Base-by-base conservation (phyloP, 2,113 vertebrate genomes). In the Helogale parvula region DNA sequence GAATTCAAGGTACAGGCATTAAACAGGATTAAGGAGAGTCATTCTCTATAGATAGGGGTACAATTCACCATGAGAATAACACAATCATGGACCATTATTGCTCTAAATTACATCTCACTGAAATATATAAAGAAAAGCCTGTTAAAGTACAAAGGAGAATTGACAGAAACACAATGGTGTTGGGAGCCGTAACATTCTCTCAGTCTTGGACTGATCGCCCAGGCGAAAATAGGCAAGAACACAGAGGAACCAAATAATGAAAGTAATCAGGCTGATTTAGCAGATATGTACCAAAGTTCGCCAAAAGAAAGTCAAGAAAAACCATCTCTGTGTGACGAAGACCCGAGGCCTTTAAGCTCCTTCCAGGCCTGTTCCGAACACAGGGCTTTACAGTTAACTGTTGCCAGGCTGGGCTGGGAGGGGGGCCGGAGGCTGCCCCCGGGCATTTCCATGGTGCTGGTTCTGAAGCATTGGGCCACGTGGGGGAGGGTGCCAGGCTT, bases 81-180 rank as follows among this genome's bases (percentile, higher is more conserved):
- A 72, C 13, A 47, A 31, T 81, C 19, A 4, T 57, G 82, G 72
- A 6, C 77, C 81, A 33, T 80, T 90, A 47, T 38, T 77, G 57
- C 77, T 95, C 38, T 72, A 90, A 96, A 92, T 85, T 86, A 35
- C 66, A 77, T 81, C 86, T 86, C 68, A 52, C 71, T 87, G 92
- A 96, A 86, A 92, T 93, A 76, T 66, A 88, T 65, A 80, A 93
- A 93, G 76, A 93, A 88, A 52, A 80, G 17, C 52, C 93, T 89
- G 27, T 84, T 84, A 71, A 76, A 82, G 90, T 65, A 94, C 82
- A 69, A 74, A 95, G 82, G 68, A 33, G 77, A 93, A 91, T 25
- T 74, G 92, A 84, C 54, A 65, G 87, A 52, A 93, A 65, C 94
- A 85, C 83, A 29, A 16, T 54, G 54, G 74, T 27, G 1, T 50